Evolutionary conservation across 2,797 vertebrate species (phyloP).

Genomic region (Oryzias sinensis): DNA sequence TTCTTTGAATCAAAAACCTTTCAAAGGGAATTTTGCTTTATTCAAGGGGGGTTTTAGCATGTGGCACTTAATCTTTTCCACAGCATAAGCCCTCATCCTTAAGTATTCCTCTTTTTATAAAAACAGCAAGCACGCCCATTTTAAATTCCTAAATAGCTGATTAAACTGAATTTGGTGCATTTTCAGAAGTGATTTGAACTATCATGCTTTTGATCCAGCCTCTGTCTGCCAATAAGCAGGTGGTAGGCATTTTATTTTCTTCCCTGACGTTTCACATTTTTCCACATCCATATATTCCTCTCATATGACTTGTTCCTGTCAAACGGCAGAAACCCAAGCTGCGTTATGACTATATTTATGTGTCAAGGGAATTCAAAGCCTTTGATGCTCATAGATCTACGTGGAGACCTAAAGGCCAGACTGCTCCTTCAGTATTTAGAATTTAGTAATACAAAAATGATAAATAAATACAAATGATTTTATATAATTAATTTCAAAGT

Average conservation of each 20-base stretch:
- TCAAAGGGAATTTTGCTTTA: neutral
- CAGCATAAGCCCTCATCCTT: neutral
- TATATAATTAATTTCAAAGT: too few species aligned
- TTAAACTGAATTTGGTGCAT: constrained; percentile 16
- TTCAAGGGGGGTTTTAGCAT: neutral
- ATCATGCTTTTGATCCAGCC: neutral
- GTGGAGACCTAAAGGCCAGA: constrained; percentile 24
- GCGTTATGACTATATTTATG: constrained; percentile 41
- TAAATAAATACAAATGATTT: neutral
- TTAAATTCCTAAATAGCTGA: constrained; percentile 4
- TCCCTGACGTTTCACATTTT: constrained; percentile 6
- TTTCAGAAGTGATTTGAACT: constrained; percentile 1
- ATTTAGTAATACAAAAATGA: constrained; percentile 23
- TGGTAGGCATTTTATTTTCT: constrained; percentile 20
- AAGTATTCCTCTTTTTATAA: constrained; percentile 2
- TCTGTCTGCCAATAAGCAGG: constrained; percentile 8
- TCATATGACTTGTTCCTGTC: constrained; percentile 29
- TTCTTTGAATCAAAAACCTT: neutral
- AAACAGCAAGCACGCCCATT: neutral
- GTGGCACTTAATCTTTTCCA: neutral
- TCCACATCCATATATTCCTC: constrained; percentile 6
- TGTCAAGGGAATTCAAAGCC: constrained; percentile 21
- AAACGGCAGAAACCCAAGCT: constrained; percentile 34
- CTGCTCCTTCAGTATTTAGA: constrained; percentile 59
- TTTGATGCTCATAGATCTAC: constrained; percentile 25